These are phyloP conservation scores for Menidia menidia DNA, from an alignment of 2,797 vertebrate species.

Conservation along the genomic window DNA sequence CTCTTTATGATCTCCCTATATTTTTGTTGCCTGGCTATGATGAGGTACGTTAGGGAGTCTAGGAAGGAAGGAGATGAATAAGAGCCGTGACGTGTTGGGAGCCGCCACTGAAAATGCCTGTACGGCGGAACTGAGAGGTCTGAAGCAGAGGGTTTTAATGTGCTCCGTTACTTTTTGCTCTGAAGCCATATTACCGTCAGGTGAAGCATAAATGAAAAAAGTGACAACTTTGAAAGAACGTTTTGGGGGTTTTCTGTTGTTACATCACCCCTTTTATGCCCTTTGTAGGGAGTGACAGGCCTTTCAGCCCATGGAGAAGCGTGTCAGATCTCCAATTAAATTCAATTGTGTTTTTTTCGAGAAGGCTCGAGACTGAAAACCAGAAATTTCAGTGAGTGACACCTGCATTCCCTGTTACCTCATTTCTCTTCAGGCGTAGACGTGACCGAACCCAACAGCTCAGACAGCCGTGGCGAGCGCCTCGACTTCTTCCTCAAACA, in stretches of 20 bases:
- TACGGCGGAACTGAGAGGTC: slow-evolving; percentile 58
- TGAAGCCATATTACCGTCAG: slow-evolving; percentile 37
- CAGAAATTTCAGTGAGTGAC: slow-evolving; percentile 9
- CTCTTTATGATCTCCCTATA: slow-evolving; percentile 70
- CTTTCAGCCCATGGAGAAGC: slow-evolving; percentile 22
- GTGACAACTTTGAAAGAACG: slow-evolving; percentile 25
- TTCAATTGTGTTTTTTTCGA: slow-evolving; percentile 17
- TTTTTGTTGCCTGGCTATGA: slow-evolving; percentile 72
- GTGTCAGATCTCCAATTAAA: slow-evolving; percentile 46
- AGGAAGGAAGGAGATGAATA: slow-evolving; percentile 68
- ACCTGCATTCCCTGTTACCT: slow-evolving; percentile 16
- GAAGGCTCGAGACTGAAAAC: slow-evolving; percentile 25
- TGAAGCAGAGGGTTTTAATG: slow-evolving; percentile 56
- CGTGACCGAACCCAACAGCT: slow-evolving; percentile 88
- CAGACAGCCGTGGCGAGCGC: slow-evolving; percentile 88
- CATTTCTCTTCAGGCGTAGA: slow-evolving; percentile 83
- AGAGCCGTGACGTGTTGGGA: slow-evolving; percentile 59
- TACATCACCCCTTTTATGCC: slow-evolving; percentile 28
- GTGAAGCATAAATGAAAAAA: slow-evolving; percentile 40
- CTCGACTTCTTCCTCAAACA: slow-evolving; percentile 87
- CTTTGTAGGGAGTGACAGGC: slow-evolving; percentile 26
- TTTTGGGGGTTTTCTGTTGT: slow-evolving; percentile 11
- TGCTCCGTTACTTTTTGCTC: slow-evolving; percentile 5
- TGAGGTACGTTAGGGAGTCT: slow-evolving; percentile 67
- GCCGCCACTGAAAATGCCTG: slow-evolving; percentile 52